Evolutionary conservation across 2,888 invertebrate genomes (phyloP), one percentile per base, ranked within the genome.

Genomic region (Ditylenchus weischeri): DNA sequence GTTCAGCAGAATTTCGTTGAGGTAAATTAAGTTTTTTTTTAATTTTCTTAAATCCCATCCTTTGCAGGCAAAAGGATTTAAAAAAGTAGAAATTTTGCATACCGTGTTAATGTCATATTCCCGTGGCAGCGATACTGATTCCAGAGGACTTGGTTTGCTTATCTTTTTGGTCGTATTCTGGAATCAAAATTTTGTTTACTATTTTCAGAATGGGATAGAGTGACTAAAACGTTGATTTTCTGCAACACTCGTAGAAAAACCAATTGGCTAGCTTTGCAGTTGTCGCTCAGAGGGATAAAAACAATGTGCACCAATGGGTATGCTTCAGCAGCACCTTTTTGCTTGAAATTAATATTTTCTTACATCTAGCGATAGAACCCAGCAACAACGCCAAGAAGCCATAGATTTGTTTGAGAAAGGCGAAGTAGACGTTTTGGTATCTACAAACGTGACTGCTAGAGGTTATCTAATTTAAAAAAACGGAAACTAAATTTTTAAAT

Each of bases 211-310:
- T 67, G 48, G 35, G 15, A 57, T 11, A 47, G 50, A 57, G 35
- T 67, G 48, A 29, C 47, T 13, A 38, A n/a, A 11, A 47, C 47
- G 13, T 23, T 65, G 6, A 67, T 68, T 23, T 68, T 68, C 47
- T 68, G 68, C 54, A 68, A 68, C 36, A 64, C 64, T 29, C 68
- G 68, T 21, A 64, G 68, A 19, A 57, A 38, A 18, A 67, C 68
- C 29, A 68, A 68, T 49, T 67, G 68, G 66, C 60, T 68, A 21
- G 68, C 68, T 5, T 35, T 68, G 35, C 57, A 68, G 48, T 50
- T 68, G 13, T 67, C 68, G 23, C 43, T 68, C 23, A 43, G 54
- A 43, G 48, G 64, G 2, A 57, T 58, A 43, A 57, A 47, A n/a
- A 43, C 68, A 10, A 57, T 65, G 29, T 49, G 57, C 43, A 67